Evolutionary conservation across 2,113 vertebrate species (phyloP).

Genomic region (Pachyramphus minor): DNA sequence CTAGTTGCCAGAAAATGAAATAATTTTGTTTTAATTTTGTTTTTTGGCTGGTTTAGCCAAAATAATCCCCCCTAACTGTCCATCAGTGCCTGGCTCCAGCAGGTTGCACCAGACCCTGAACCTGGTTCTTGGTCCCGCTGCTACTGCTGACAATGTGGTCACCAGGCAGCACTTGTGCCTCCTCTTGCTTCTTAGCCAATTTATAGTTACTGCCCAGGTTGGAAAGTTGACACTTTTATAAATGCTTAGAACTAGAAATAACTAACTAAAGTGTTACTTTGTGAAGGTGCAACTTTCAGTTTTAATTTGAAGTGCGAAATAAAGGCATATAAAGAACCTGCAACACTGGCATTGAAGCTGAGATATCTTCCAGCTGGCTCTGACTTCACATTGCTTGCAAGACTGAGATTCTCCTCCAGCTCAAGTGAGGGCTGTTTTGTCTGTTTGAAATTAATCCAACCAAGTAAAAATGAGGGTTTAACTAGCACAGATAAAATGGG

Average conservation of each 20-base stretch:
- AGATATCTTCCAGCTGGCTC: neutral
- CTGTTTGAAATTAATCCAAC: neutral
- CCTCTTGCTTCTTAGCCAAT: rapidly evolving
- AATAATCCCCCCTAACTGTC: rapidly evolving
- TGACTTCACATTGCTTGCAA: neutral
- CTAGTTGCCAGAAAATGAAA: conserved; percentile 56
- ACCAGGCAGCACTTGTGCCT: neutral
- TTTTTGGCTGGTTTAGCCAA: neutral
- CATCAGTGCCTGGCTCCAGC: neutral
- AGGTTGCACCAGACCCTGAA: rapidly evolving
- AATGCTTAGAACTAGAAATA: neutral
- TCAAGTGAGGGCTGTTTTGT: neutral
- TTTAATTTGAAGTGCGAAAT: neutral
- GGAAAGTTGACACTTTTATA: neutral
- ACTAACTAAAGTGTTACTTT: neutral
- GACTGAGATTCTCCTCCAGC: neutral
- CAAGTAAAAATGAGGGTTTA: neutral
- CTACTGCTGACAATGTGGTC: rapidly evolving
- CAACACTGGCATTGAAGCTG: neutral
- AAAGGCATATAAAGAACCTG: neutral
- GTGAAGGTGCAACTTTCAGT: neutral
- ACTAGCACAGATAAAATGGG: neutral
- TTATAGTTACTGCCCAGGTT: neutral
- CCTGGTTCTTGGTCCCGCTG: neutral
- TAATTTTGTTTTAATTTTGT: neutral